Evolutionary conservation across 1,140 invertebrate genomes (phyloP), one percentile per base, ranked within the genome.

Genomic region (Danaus melanippus): DNA sequence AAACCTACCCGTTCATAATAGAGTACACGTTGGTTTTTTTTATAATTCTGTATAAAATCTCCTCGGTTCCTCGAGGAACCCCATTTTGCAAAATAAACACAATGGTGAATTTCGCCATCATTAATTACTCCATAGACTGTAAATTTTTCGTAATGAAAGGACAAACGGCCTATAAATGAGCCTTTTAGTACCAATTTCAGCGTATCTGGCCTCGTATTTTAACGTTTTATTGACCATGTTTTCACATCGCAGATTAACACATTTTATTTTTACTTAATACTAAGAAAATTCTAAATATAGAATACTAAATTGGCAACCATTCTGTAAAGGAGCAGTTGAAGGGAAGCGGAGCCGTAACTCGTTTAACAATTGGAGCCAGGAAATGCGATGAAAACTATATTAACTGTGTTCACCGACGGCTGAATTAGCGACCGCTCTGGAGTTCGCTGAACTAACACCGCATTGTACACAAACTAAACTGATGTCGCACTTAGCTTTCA

Each of bases 51-150:
- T 32, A 32, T 32, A 32, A 7, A 32, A 32, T 32, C 2, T 32
- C 21, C 7, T 32, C 15, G 15, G 1, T 32, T 32, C 21, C 21
- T 32, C 21, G 21, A 32, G 6, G 21, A 32, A 32, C 6, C 6
- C 21, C 7, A 32, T 4, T 7, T 7, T 32, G 5, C 21, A 32
- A 8, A 7, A 32, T 32, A 32, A 32, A 32, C 21, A 32, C 21
- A 32, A 32, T 32, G 21, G 21, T 32, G 7, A 7, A 32, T 50
- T 56, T 48, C 17, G 42, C 39, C 21, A 53, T 46, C 43, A 42
- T 56, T 56, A 56, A 56, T 56, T 56, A 56, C 53, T 32, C 21
- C 41, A 40, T 15, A 56, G 53, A 56, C 39, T 44, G 49, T 56
- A 56, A 56, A 56, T 56, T 50, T 56, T 40, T 48, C 46, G 44